These are phyloP conservation scores for Drosophila azteca DNA, from an alignment of 1,140 invertebrate genomes.

Conservation along the genomic window DNA sequence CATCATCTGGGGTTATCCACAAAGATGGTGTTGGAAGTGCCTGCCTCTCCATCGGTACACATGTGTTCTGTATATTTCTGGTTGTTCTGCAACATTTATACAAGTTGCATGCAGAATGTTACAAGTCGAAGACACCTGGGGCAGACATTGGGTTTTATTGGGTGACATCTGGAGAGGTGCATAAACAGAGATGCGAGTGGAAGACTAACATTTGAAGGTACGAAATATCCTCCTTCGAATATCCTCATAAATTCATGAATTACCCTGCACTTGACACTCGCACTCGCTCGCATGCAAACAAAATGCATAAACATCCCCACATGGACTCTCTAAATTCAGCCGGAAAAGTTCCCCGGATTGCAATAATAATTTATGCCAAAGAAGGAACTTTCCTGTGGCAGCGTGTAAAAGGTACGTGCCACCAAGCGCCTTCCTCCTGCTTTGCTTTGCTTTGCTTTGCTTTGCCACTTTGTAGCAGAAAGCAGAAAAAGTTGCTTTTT, in stretches of 20 bases:
- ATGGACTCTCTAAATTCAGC: background rate
- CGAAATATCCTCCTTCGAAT: too few relatives aligned
- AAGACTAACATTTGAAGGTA: too few relatives aligned
- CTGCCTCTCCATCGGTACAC: constrained; percentile 18
- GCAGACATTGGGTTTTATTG: constrained; percentile 61
- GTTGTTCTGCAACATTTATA: constrained; percentile 35
- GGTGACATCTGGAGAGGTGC: constrained; percentile 11
- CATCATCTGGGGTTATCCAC: constrained; percentile 37
- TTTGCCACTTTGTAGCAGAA: constrained; percentile 19
- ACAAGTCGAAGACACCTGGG: constrained; percentile 41
- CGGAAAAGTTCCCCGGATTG: constrained; percentile 1
- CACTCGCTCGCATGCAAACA: background rate
- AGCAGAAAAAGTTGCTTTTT: constrained; percentile 3
- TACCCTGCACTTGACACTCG: too few relatives aligned
- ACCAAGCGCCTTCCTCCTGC: too few relatives aligned
- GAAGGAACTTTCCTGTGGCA: background rate
- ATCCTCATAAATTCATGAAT: too few relatives aligned
- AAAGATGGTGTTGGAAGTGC: constrained; percentile 19
- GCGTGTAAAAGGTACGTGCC: background rate
- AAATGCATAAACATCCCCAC: background rate
- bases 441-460: background rate
- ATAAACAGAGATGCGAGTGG: constrained; percentile 18
- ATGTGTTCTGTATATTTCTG: constrained; percentile 26
- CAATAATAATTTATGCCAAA: constrained; percentile 22
- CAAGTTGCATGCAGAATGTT: constrained; percentile 35